Evolutionary conservation across 2,888 invertebrate genomes (phyloP), one percentile per base, ranked within the genome.

Genomic region (Drosophila setosimentum): DNA sequence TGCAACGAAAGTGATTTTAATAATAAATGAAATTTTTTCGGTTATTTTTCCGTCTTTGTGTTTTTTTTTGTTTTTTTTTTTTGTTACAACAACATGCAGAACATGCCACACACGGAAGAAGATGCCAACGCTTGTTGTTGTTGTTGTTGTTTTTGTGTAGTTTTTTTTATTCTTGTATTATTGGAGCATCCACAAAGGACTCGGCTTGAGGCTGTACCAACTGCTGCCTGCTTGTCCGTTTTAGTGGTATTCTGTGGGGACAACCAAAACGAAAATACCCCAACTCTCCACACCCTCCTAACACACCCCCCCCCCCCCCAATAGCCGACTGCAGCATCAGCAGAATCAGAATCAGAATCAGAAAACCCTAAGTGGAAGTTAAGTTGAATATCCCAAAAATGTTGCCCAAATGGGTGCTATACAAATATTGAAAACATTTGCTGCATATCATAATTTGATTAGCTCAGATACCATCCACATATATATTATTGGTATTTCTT

Each of bases 1-100:
- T 91, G 91, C 91, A 92, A 92, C 92, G 92, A 92, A 92, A 92
- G 92, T 92, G 92, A 92, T 92, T 92, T 92, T 92, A 92, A 92
- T 92, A 92, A 92, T 92, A 90, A 91, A 92, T 92, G 89, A 92
- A 90, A 77, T 89, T 75, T 86, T 88, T 83, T 64, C 68, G 45
- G 48, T 60, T 45, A 29, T 24, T 48, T 40, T 48, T 51, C 16
- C 7, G 45, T 42, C 40, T n/a, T 64, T 32, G 35, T 49, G 42
- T 8, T 49, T 61, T 27, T 50, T 16, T 42, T 11, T 27, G n/a
- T n/a, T 59, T 58, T 37, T 35, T n/a, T 21, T 64, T 42, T 21
- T 18, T 21, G 45, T 48, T 24, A 54, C 66, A 66, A 68, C 59
- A 68, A 54, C 37, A 62, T 48, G 27, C 30, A n/a, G n/a, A 48